These are phyloP conservation scores for Microtus californicus DNA, from an alignment of 2,797 vertebrate genomes.

Conservation along the genomic window DNA sequence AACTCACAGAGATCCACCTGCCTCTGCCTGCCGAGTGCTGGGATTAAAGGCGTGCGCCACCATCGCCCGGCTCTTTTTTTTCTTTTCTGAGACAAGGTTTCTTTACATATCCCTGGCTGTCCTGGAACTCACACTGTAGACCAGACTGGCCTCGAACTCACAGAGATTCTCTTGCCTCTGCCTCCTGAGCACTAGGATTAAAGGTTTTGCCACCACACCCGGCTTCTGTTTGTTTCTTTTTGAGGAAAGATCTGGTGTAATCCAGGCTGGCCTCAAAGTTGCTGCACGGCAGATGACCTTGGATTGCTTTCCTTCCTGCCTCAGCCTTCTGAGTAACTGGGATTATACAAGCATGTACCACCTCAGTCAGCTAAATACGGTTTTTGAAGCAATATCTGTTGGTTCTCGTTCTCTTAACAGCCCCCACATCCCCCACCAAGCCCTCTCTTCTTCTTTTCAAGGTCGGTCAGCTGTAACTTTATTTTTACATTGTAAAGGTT, in stretches of 20 bases:
- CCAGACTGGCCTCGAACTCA: background rate
- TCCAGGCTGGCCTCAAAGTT: background rate
- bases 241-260: background rate
- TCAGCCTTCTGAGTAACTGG: background rate
- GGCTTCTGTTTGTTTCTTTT: background rate
- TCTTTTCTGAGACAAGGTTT: background rate
- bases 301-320: background rate
- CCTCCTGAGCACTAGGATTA: background rate
- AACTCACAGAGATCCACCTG: too few relatives aligned
- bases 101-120: background rate
- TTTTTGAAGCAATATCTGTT: background rate
- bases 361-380: background rate
- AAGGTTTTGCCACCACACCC: background rate
- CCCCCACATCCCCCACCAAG: background rate
- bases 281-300: background rate
- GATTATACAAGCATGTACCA: background rate
- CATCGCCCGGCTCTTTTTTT: too few relatives aligned
- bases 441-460: background rate
- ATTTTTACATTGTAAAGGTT: slow-evolving; percentile 60
- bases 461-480: slow-evolving; percentile 47
- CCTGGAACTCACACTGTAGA: background rate
- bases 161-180: background rate
- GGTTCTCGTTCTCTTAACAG: background rate
- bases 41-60: too few relatives aligned
- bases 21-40: too few relatives aligned